Conservation (phyloP, 2,113 vertebrate species). For the Penelope pileata region DNA sequence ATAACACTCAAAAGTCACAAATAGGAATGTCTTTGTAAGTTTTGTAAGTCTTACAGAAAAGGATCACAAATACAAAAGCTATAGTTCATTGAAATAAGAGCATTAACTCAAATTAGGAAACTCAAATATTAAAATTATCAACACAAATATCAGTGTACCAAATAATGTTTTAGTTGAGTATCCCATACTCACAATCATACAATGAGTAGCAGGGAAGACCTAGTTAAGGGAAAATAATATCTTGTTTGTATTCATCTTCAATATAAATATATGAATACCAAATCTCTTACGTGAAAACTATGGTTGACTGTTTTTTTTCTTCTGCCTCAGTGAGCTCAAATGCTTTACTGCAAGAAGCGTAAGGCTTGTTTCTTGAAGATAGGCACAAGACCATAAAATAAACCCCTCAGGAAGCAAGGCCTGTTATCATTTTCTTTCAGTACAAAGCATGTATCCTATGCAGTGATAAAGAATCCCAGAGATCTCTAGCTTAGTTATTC, state of each 20-base stretch:
- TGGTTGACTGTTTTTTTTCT: slow-evolving; percentile 1
- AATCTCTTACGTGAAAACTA: background rate
- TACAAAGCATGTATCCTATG: background rate
- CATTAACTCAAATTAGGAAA: background rate
- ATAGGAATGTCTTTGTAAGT: background rate
- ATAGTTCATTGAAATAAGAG: background rate
- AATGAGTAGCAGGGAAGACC: background rate
- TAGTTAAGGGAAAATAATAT: background rate
- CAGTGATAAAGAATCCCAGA: slow-evolving; percentile 38
- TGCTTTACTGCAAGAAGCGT: background rate
- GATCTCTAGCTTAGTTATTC: slow-evolving; percentile 32
- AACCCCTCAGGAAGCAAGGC: background rate
- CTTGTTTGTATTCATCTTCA: background rate
- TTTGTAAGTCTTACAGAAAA: background rate
- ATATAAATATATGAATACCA: background rate
- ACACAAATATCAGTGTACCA: background rate
- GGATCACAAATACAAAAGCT: background rate
- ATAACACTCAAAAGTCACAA: background rate
- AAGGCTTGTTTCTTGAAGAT: slow-evolving; percentile 24
- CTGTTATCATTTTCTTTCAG: slow-evolving; percentile 9
- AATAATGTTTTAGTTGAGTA: background rate
- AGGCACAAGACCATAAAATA: slow-evolving; percentile 47
- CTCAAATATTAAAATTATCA: background rate
- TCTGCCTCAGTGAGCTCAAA: slow-evolving; percentile 11
- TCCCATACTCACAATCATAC: background rate